Base-by-base conservation (phyloP, 2,888 invertebrate species). In the Agrochola litura region DNA sequence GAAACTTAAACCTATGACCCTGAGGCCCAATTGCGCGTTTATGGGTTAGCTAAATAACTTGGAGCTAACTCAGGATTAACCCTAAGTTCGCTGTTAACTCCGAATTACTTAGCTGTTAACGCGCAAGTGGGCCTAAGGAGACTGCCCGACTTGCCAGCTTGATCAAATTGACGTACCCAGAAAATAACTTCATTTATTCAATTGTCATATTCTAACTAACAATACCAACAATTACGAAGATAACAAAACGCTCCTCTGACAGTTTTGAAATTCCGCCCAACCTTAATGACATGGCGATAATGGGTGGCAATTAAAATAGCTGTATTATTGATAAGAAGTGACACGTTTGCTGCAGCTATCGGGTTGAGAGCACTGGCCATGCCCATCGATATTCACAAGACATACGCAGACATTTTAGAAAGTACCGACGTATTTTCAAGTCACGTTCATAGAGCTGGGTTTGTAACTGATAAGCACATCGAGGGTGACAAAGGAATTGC, bases 261-360 rank as follows among this genome's bases (percentile, higher is more conserved):
- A 71, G 74, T 71, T 68, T 78, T 66, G 64, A 69, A 85, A 69
- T 76, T 72, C 76, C 70, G 56, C 9, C 41, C 73, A 76, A 54
- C 61, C 64, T 75, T 86, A 81, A 81, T 37, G 67, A 71, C 80
- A 67, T 54, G 37, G 52, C 64, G 86, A 86, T 85, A 83, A 86
- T 65, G 58, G 52, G n/a, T 22, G 54, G 74, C 75, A 77, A 83
- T 83, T 86, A 81, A 73, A 86, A 68, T 76, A 81, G 69, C 70
- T 70, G 70, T 37, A 54, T 30, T 37, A 54, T 30, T 77, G 85
- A 86, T 85, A 86, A 86, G 77, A 61, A 68, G 30, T 86, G 85
- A 60, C 76, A 73, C 14, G 60, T 74, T 69, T 66, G 65, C 71
- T 75, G 83, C 58, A 52, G 54, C 74, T 74, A 67, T 77, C 71